Evolutionary conservation across 2,113 vertebrate genomes (phyloP), one percentile per base, ranked within the genome.

Genomic region (Recurvirostra avosetta): DNA sequence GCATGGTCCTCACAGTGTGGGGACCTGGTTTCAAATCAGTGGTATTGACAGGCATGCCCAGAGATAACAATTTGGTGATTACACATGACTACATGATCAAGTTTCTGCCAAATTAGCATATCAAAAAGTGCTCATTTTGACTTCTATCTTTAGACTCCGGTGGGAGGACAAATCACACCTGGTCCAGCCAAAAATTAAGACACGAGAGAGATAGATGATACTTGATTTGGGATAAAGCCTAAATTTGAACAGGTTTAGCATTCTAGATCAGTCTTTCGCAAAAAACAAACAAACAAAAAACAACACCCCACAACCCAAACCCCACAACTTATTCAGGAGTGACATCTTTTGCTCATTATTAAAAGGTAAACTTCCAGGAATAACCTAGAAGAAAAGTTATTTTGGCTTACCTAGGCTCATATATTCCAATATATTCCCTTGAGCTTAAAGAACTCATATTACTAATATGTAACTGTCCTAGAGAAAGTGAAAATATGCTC

Each of bases 141-240:
- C 21, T 77, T 49, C 30, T 8, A 4, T 41, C 43, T 90, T 93
- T 20, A 61, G 26, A 70, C 29, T 22, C 52, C 25, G 8, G 6
- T 19, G 8, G 11, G 8, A 83, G 11, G 79, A 67, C 12, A 74
- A 81, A 77, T 59, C 50, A 50, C 41, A 67, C 12, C n/a, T 36
- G 2, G 11, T 65, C 27, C 45, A 61, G 34, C 4, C 27, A 79
- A 79, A 88, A 56, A 21, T 78, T 18, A 47, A 52, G 58, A 55
- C 2, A 2, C 0, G 1, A 75, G n/a, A 68, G 8, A 50, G 20
- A 74, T 2, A 56, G n/a, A 65, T 30, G 7, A 26, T 38, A 74
- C 7, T 50, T 74, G 22, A 75, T 50, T 67, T 68, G 20, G 16
- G 6, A 67, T n/a, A 67, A 81, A 83, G 49, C 43, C 43, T 61